Evolutionary conservation across 2,888 invertebrate genomes (phyloP).

Genomic region (Phaonia tiefii): DNA sequence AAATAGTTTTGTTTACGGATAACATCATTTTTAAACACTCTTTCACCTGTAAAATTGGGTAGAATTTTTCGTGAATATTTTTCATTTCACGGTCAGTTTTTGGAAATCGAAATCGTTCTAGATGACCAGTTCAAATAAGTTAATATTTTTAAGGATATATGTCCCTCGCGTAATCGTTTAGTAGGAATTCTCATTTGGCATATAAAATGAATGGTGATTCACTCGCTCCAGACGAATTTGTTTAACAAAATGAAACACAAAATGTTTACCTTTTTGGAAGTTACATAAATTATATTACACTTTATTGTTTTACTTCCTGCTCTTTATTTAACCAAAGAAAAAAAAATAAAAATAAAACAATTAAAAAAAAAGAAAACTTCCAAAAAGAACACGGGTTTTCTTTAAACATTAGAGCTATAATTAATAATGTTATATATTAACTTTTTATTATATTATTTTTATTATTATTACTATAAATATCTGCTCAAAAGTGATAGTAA

Average conservation of each 20-base stretch:
- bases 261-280: slow-evolving; percentile 59
- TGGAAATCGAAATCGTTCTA: too few relatives aligned
- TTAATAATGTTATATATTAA: slow-evolving; percentile 17
- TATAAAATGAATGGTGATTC: too few relatives aligned
- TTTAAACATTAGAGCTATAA: slow-evolving; percentile 1
- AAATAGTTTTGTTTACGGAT: too few relatives aligned
- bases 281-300: slow-evolving; percentile 39
- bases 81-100: too few relatives aligned
- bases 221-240: neutral
- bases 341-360: slow-evolving; percentile 6
- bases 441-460: slow-evolving; percentile 36
- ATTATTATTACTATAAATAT: slow-evolving; percentile 66
- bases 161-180: too few relatives aligned
- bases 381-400: slow-evolving; percentile 47
- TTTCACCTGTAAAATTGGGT: too few relatives aligned
- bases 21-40: too few relatives aligned
- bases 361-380: slow-evolving; percentile 33
- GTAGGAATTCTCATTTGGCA: too few relatives aligned
- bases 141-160: too few relatives aligned
- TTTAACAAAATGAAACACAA: slow-evolving; percentile 38
- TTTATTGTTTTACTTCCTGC: slow-evolving; percentile 48
- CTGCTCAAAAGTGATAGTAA: slow-evolving; percentile 50
- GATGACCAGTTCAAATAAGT: too few relatives aligned
- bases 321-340: too few relatives aligned
- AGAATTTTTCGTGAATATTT: too few relatives aligned